Conservation (phyloP, 2,797 vertebrate species). For the Alectoris magna region DNA sequence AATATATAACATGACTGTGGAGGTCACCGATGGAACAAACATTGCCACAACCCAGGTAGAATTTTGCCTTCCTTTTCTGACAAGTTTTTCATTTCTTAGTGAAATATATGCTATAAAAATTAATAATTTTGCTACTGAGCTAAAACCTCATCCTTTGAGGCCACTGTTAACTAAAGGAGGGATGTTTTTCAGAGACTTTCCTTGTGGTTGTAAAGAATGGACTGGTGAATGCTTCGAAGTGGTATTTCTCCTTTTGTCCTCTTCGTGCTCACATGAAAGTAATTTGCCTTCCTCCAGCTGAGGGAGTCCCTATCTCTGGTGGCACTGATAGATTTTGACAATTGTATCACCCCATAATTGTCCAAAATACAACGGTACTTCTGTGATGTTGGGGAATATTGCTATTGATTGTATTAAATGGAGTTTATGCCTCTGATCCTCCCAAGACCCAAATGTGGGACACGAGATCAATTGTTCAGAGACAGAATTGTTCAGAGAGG, state of each 20-base stretch:
- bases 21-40: constrained; percentile 92
- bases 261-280: not conserved
- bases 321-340: not conserved
- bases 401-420: constrained; percentile 56
- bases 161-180: not conserved
- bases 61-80: constrained; percentile 34
- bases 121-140: constrained; percentile 1
- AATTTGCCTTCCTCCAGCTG: constrained; percentile 42
- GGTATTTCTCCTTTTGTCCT: constrained; percentile 40
- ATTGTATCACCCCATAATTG: not conserved
- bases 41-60: constrained; percentile 89
- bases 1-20: constrained; percentile 92
- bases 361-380: constrained; percentile 39
- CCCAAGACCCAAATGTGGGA: constrained; percentile 34
- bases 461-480: constrained; percentile 48
- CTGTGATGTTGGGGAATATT: constrained; percentile 18
- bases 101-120: constrained; percentile 43
- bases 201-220: not conserved
- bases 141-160: constrained; percentile 4
- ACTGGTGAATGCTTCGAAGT: constrained; percentile 21
- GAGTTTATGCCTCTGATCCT: constrained; percentile 48
- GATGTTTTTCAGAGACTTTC: constrained; percentile 40
- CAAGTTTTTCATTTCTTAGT: constrained; percentile 40
- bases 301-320: not conserved
- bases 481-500: constrained; percentile 29